Percentiles rank a stretch among this genome's conserved stretches.
These are phyloP conservation scores for Austrofundulus limnaeus DNA, from an alignment of 2,113 vertebrate species.

Conservation along the genomic window DNA sequence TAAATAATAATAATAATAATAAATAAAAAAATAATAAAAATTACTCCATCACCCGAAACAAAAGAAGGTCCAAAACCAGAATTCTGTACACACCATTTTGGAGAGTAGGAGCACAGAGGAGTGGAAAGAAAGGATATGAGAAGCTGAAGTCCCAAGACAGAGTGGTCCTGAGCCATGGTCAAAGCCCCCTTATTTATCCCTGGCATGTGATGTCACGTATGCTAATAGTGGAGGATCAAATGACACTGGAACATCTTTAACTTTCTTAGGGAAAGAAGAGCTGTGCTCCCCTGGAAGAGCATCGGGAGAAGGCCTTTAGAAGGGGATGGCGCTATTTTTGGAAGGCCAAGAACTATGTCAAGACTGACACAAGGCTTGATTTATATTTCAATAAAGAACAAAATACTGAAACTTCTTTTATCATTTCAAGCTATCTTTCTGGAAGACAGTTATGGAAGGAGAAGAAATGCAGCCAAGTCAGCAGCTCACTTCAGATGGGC, in stretches of 20 bases:
- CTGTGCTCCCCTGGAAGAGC: slow-evolving; percentile 50
- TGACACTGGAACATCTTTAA: slow-evolving; percentile 88
- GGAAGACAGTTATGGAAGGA: background rate
- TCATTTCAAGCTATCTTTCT: too few species aligned
- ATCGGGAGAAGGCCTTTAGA: slow-evolving; percentile 73
- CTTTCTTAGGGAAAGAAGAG: slow-evolving; percentile 94
- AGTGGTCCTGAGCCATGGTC: slow-evolving; percentile 83
- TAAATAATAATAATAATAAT: slow-evolving; percentile 1
- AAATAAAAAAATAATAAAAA: background rate
- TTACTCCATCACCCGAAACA: slow-evolving; percentile 39
- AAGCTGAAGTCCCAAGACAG: slow-evolving; percentile 84
- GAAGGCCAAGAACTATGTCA: slow-evolving; percentile 68
- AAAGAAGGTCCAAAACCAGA: slow-evolving; percentile 54
- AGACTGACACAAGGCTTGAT: slow-evolving; percentile 71
- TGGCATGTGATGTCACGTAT: slow-evolving; percentile 80
- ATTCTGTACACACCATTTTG: slow-evolving; percentile 91
- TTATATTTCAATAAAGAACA: background rate
- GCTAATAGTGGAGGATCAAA: slow-evolving; percentile 71
- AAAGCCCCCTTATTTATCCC: slow-evolving; percentile 86
- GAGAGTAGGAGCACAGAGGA: slow-evolving; percentile 76
- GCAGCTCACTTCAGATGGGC: background rate
- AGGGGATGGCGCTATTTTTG: slow-evolving; percentile 87
- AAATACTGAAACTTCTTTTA: background rate
- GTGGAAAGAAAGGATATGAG: slow-evolving; percentile 75
- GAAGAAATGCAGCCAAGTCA: slow-evolving; percentile 11